Conservation (phyloP, 2,888 invertebrate genomes). For the Macrophya alboannulata region DNA sequence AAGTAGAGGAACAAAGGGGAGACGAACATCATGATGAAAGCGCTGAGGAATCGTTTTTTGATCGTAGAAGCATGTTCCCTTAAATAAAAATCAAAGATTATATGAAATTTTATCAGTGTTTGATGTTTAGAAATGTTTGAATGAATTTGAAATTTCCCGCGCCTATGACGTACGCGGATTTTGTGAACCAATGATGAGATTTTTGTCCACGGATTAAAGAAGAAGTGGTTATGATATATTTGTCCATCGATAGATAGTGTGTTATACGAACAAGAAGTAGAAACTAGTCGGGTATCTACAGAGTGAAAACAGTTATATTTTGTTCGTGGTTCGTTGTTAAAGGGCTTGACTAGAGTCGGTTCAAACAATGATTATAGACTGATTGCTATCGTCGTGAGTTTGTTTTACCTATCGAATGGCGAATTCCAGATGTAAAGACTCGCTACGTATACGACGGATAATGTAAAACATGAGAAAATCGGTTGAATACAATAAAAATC, state of each 20-base stretch:
- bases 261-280: neutral
- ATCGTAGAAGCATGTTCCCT: conserved; percentile 95
- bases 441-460: conserved; percentile 91
- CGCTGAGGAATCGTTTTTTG: conserved; percentile 93
- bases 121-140: neutral
- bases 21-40: conserved; percentile 90
- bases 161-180: neutral
- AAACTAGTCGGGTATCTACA: conserved; percentile 4
- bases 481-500: conserved; percentile 83
- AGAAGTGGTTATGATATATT: neutral
- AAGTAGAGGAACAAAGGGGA: conserved; percentile 90
- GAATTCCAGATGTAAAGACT: conserved; percentile 95
- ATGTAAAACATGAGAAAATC: conserved; percentile 87
- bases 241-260: conserved; percentile 20
- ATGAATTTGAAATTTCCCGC: neutral
- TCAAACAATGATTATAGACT: conserved; percentile 23
- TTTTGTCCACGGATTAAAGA: conserved; percentile 24
- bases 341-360: conserved; percentile 57
- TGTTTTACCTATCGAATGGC: conserved; percentile 86
- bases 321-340: conserved; percentile 67
- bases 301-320: conserved; percentile 66
- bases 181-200: neutral
- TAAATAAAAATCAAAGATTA: conserved; percentile 74
- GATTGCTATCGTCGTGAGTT: conserved; percentile 39
- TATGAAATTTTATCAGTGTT: neutral